phyloP scores from a whole-genome alignment of 2,888 invertebrate genomes.

The Parasteatoda lunata region DNA sequence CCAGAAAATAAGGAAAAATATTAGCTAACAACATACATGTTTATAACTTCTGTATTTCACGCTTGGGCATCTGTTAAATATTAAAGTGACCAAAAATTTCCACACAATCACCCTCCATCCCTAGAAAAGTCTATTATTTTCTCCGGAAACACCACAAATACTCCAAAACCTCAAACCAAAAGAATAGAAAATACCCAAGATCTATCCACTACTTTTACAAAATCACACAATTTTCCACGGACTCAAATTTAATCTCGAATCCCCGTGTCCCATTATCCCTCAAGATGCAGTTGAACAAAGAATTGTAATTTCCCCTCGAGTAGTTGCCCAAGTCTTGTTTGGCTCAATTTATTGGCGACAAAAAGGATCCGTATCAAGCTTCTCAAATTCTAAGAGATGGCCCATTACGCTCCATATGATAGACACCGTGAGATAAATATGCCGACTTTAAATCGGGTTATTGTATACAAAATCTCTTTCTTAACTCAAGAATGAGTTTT shows the following conservation, averaged over 20 bases:
- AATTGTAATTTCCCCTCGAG: not conserved
- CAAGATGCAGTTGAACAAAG: not conserved
- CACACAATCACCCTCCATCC: too few species aligned
- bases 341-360: slow-evolving; percentile 2
- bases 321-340: not conserved
- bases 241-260: too few species aligned
- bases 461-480: not conserved
- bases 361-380: not conserved
- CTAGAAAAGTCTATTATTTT: too few species aligned
- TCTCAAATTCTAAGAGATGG: not conserved
- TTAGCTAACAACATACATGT: too few species aligned
- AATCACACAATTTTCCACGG: too few species aligned
- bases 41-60: too few species aligned
- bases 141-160: too few species aligned
- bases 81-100: too few species aligned
- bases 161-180: not conserved
- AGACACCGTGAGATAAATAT: not conserved
- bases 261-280: not conserved
- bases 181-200: not conserved
- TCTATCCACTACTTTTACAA: not conserved
- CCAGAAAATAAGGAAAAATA: too few species aligned
- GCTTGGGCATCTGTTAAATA: too few species aligned
- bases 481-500: not conserved
- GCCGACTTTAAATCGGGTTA: not conserved
- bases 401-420: not conserved